These are phyloP conservation scores for Pachyuromys duprasi DNA, from an alignment of 2,797 vertebrate species.

Conservation along the genomic window DNA sequence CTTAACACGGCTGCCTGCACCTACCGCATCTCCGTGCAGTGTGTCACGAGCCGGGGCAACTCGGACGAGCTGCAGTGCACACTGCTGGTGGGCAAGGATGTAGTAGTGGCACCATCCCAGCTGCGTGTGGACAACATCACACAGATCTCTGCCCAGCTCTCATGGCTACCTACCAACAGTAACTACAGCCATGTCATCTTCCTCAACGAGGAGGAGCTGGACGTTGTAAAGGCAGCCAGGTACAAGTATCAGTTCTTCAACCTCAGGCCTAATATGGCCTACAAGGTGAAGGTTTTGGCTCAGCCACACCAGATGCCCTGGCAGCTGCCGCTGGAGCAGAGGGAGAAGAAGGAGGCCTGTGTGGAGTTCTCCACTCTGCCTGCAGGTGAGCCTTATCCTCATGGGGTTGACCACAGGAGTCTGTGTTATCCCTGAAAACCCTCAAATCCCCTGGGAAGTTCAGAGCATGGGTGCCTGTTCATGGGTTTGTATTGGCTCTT, in stretches of 20 bases:
- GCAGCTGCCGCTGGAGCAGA: slow-evolving; percentile 97
- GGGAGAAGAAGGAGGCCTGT: slow-evolving; percentile 95
- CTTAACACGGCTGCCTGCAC: slow-evolving; percentile 93
- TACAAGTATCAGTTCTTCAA: slow-evolving; percentile 97
- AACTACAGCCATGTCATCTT: slow-evolving; percentile 98
- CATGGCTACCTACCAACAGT: slow-evolving; percentile 98
- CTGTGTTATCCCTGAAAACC: neutral
- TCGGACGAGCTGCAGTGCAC: slow-evolving; percentile 97
- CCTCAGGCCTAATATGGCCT: slow-evolving; percentile 94
- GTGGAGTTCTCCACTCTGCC: slow-evolving; percentile 97
- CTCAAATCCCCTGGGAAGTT: neutral
- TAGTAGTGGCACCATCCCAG: slow-evolving; percentile 95
- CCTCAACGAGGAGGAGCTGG: slow-evolving; percentile 96
- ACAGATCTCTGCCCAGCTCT: slow-evolving; percentile 94
- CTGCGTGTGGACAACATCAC: slow-evolving; percentile 94
- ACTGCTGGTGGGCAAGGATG: slow-evolving; percentile 96
- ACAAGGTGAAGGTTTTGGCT: slow-evolving; percentile 96
- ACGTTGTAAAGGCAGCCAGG: slow-evolving; percentile 93
- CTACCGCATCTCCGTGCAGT: slow-evolving; percentile 96
- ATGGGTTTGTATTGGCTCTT: neutral
- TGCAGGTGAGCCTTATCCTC: slow-evolving; percentile 90
- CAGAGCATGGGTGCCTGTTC: neutral
- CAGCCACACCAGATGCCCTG: slow-evolving; percentile 99
- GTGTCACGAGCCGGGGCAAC: slow-evolving; percentile 92
- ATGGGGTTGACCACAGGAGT: neutral